These are phyloP conservation scores for Scrobipalpa atriplicella DNA, from an alignment of 2,888 invertebrate genomes.

Conservation along the genomic window DNA sequence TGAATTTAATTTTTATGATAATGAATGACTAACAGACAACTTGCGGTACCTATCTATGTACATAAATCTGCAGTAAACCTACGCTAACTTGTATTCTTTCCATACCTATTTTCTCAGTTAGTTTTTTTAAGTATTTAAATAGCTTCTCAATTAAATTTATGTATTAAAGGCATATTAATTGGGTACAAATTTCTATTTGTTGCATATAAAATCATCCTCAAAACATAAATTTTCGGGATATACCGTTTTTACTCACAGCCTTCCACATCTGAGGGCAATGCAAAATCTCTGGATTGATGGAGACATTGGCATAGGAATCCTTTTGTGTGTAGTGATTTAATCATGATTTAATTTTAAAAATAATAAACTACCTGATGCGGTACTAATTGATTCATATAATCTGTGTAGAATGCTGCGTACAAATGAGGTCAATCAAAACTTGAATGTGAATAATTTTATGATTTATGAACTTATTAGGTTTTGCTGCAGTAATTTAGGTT, in stretches of 20 bases:
- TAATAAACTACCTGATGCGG: slow-evolving; percentile 20
- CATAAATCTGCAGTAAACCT: too few species aligned
- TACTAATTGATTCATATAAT: slow-evolving; percentile 22
- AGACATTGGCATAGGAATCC: slow-evolving; percentile 18
- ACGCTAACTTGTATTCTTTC: too few species aligned
- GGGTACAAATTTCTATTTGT: too few species aligned
- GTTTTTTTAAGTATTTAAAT: too few species aligned
- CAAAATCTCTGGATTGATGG: slow-evolving; percentile 24
- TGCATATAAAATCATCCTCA: not conserved
- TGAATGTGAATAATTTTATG: not conserved
- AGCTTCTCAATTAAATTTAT: too few species aligned
- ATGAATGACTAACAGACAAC: too few species aligned
- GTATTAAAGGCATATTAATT: too few species aligned
- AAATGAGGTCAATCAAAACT: slow-evolving; percentile 2
- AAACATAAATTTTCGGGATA: not conserved
- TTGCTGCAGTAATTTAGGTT: too few species aligned
- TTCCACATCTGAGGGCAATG: slow-evolving; percentile 1
- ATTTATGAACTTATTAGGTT: too few species aligned
- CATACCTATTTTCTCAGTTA: too few species aligned
- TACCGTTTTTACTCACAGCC: not conserved
- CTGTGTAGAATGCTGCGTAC: not conserved
- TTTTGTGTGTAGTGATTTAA: slow-evolving; percentile 24
- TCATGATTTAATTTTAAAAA: slow-evolving; percentile 22
- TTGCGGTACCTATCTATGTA: too few species aligned
- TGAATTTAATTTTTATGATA: too few species aligned